These are phyloP conservation scores for Phymastichus coffea DNA, from an alignment of 1,140 invertebrate genomes.

Conservation along the genomic window DNA sequence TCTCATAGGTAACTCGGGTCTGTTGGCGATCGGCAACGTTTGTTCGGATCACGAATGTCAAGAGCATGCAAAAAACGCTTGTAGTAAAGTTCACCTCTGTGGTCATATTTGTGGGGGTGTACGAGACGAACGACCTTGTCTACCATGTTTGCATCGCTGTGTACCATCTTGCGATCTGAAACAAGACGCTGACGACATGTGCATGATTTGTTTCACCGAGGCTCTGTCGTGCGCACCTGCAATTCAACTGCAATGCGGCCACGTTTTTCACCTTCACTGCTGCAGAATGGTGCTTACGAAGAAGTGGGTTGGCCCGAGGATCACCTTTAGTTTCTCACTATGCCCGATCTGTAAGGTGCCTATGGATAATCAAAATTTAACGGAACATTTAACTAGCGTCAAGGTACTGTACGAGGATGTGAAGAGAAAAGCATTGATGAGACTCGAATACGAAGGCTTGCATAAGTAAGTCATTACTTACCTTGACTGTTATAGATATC, in stretches of 20 bases:
- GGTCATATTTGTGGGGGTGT: conserved; percentile 94
- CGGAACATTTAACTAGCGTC: conserved; percentile 78
- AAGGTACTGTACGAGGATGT: conserved; percentile 86
- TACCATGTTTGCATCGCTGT: conserved; percentile 90
- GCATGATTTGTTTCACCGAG: conserved; percentile 99
- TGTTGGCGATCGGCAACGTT: conserved; percentile 88
- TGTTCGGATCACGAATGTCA: conserved; percentile 92
- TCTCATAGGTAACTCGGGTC: conserved; percentile 69
- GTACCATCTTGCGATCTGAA: conserved; percentile 68
- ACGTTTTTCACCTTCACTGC: conserved; percentile 95
- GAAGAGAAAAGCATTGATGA: conserved; percentile 88
- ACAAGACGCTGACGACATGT: conserved; percentile 98
- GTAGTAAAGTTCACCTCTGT: conserved; percentile 79
- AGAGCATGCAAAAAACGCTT: conserved; percentile 83
- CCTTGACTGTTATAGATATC: too few species aligned
- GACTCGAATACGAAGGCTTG: conserved; percentile 94
- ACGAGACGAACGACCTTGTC: conserved; percentile 75
- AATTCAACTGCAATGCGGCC: conserved; percentile 90
- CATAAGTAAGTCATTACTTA: conserved; percentile 57
- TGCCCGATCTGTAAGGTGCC: conserved; percentile 97
- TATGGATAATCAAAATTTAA: conserved; percentile 80
- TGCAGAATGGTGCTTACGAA: conserved; percentile 82
- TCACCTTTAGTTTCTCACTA: conserved; percentile 92
- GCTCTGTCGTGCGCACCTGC: conserved; percentile 91
- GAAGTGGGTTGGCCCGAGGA: conserved; percentile 91